These are phyloP conservation scores for Drosophila mayri DNA, from an alignment of 1,140 invertebrate species.

Conservation along the genomic window DNA sequence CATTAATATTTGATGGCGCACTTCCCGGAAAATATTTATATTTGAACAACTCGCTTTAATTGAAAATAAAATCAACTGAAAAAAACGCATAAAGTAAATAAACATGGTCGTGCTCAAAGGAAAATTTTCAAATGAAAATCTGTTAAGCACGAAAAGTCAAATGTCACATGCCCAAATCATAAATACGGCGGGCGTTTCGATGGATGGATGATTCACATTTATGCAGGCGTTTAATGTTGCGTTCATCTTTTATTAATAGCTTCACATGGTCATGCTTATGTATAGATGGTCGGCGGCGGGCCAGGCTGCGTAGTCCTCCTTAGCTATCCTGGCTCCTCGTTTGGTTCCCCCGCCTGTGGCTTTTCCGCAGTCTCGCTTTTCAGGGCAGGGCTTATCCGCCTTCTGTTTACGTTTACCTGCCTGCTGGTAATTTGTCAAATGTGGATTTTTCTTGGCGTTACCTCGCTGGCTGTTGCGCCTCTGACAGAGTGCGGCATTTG, in stretches of 20 bases:
- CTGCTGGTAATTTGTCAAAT: slow-evolving; percentile 77
- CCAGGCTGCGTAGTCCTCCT: not conserved
- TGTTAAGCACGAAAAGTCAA: slow-evolving; percentile 49
- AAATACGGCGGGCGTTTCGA: not conserved
- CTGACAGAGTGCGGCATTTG: slow-evolving; percentile 18
- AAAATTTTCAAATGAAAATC: slow-evolving; percentile 43
- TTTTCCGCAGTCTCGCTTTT: slow-evolving; percentile 13
- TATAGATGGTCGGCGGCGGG: slow-evolving; percentile 28
- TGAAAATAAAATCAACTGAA: slow-evolving; percentile 34
- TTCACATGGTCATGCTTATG: slow-evolving; percentile 54
- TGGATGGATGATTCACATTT: slow-evolving; percentile 46
- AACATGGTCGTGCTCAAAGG: not conserved
- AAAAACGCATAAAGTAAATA: slow-evolving; percentile 16
- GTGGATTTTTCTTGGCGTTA: slow-evolving; percentile 55
- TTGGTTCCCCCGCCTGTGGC: slow-evolving; percentile 20
- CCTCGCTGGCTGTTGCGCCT: slow-evolving; percentile 58
- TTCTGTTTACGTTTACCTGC: slow-evolving; percentile 72
- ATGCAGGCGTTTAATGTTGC: slow-evolving; percentile 60
- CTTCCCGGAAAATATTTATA: slow-evolving; percentile 31
- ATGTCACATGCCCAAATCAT: slow-evolving; percentile 52
- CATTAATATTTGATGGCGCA: slow-evolving; percentile 41
- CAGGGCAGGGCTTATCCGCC: slow-evolving; percentile 22
- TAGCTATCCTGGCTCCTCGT: not conserved
- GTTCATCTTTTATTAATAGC: slow-evolving; percentile 67
- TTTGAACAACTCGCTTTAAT: slow-evolving; percentile 39